A percentile compares a stretch with the other conserved stretches of the same genome.
Evolutionary conservation across 2,113 vertebrate species (phyloP).

Genomic region (Callorhinus ursinus): DNA sequence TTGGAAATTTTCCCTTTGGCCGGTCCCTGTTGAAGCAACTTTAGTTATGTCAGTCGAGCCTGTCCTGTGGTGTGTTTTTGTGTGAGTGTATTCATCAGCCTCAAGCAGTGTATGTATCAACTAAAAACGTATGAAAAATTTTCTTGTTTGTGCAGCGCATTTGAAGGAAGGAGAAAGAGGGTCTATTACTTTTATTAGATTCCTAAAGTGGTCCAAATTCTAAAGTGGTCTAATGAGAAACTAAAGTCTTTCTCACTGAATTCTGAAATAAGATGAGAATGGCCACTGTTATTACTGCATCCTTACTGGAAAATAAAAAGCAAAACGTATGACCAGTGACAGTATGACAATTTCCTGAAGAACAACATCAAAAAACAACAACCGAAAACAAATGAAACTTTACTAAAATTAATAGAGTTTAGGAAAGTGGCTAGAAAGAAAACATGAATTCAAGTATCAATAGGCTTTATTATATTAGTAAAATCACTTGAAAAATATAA

Average conservation of each 20-base stretch:
- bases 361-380: background rate
- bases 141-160: constrained; percentile 34
- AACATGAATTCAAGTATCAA: background rate
- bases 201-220: background rate
- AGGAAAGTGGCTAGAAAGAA: constrained; percentile 45
- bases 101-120: constrained; percentile 34
- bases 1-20: constrained; percentile 68
- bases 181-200: constrained; percentile 33
- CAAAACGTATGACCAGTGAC: background rate
- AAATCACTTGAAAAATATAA: constrained; percentile 52
- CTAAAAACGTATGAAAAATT: constrained; percentile 15
- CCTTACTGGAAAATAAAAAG: constrained; percentile 3
- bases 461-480: constrained; percentile 22
- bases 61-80: constrained; percentile 22
- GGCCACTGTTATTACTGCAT: background rate
- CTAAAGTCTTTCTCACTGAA: constrained; percentile 2
- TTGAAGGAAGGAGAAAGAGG: background rate
- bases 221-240: background rate
- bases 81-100: background rate
- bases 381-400: background rate
- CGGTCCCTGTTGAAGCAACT: constrained; percentile 30
- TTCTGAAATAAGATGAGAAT: background rate
- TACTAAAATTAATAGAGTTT: constrained; percentile 15
- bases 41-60: background rate
- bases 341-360: background rate